Evolutionary conservation across 2,888 invertebrate species (phyloP).

Genomic region (Aplocera efformata): DNA sequence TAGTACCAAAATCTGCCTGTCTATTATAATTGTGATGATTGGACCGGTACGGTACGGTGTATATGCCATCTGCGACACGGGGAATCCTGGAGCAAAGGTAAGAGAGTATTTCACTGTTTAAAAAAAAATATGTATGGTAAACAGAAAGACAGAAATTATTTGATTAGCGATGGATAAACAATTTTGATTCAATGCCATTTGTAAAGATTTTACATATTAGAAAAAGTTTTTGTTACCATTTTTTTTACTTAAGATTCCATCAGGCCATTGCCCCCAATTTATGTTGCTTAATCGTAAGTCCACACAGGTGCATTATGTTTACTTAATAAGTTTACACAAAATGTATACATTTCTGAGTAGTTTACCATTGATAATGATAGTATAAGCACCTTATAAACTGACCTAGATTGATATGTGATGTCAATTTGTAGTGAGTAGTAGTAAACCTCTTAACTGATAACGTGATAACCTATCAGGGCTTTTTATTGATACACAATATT

Average conservation of each 20-base stretch:
- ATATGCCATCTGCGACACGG: too few species aligned
- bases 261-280: constrained; percentile 7
- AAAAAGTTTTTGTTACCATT: too few species aligned
- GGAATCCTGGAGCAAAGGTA: too few species aligned
- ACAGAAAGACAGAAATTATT: too few species aligned
- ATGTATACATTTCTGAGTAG: constrained; percentile 35
- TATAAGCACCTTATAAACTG: constrained; percentile 48
- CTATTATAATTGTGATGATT: too few species aligned
- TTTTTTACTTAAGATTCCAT: neutral
- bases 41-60: too few species aligned
- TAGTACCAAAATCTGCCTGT: too few species aligned
- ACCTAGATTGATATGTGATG: constrained; percentile 59
- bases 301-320: constrained; percentile 33
- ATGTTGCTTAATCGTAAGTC: constrained; percentile 14
- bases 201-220: too few species aligned
- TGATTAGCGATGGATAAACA: too few species aligned
- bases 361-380: constrained; percentile 42
- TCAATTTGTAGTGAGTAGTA: constrained; percentile 48
- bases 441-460: constrained; percentile 59
- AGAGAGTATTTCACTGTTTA: too few species aligned
- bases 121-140: too few species aligned
- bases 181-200: too few species aligned
- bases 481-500: constrained; percentile 21
- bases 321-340: constrained; percentile 31
- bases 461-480: constrained; percentile 28